Percentiles rank a stretch among this genome's conserved stretches.
Conservation (phyloP, 2,797 vertebrate species). For the Vireo griseus region DNA sequence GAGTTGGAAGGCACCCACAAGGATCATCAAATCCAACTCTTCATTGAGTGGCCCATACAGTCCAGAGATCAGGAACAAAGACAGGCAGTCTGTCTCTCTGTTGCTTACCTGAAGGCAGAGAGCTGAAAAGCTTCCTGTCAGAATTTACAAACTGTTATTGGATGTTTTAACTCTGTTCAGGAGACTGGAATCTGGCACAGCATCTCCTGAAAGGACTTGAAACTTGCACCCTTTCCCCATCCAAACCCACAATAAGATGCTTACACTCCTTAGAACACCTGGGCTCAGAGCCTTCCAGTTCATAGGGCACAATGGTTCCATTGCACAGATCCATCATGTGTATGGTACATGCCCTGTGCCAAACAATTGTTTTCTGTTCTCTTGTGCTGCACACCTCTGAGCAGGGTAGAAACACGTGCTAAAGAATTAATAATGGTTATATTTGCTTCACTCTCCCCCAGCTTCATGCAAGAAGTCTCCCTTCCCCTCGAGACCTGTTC, state of each 20-base stretch:
- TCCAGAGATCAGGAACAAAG: too few species aligned
- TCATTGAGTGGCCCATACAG: too few species aligned
- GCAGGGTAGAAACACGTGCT: background rate
- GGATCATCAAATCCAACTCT: too few species aligned
- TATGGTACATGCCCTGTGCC: rapidly evolving
- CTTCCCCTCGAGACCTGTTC: background rate
- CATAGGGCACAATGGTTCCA: background rate
- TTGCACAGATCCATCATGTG: background rate
- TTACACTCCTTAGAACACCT: background rate
- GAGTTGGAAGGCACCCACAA: too few species aligned
- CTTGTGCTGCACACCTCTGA: background rate
- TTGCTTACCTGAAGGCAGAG: too few species aligned
- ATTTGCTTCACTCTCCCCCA: rapidly evolving
- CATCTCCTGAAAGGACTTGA: background rate
- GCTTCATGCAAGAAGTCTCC: background rate
- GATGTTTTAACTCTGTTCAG: background rate
- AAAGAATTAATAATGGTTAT: background rate
- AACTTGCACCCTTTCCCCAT: background rate
- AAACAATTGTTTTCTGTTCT: background rate
- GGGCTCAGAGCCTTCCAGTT: background rate
- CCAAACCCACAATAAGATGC: background rate
- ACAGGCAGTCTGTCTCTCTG: too few species aligned
- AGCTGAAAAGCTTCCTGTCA: too few species aligned
- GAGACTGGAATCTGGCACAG: background rate
- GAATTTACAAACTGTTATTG: too few species aligned